Conservation (phyloP, 1,140 invertebrate species). For the Conopomorpha cramerella region DNA sequence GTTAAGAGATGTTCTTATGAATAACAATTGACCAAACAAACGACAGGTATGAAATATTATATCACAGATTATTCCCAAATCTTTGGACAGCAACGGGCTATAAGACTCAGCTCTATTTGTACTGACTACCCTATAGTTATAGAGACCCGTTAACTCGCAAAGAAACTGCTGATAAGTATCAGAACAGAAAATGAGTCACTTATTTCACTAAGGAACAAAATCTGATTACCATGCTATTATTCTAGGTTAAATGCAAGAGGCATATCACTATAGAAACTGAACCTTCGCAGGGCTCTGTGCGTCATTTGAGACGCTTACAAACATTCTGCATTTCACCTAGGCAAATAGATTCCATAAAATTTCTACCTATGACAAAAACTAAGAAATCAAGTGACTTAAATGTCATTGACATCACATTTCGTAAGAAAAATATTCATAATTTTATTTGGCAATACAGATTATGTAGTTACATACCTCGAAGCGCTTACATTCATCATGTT, state of each 20-base stretch:
- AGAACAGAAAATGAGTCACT: constrained; percentile 40
- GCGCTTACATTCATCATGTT: constrained; percentile 24
- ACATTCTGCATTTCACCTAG: too few relatives aligned
- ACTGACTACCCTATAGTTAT: constrained; percentile 31
- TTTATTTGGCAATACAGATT: constrained; percentile 61
- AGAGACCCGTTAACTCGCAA: constrained; percentile 51
- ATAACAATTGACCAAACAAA: constrained; percentile 62
- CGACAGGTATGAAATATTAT: constrained; percentile 59
- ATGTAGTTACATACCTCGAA: constrained; percentile 30
- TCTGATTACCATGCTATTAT: constrained; percentile 14
- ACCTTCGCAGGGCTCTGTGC: too few relatives aligned
- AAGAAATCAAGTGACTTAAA: constrained; percentile 49
- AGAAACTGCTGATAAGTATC: constrained; percentile 43
- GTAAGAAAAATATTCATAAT: constrained; percentile 58
- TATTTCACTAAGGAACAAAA: constrained; percentile 46
- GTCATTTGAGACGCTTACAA: too few relatives aligned
- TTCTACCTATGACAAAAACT: too few relatives aligned
- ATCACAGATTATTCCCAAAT: constrained; percentile 61
- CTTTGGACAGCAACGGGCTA: constrained; percentile 60
- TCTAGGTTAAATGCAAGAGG: constrained; percentile 52
- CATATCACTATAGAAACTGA: too few relatives aligned
- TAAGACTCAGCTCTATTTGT: constrained; percentile 33
- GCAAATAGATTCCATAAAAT: too few relatives aligned
- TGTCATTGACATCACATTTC: constrained; percentile 51
- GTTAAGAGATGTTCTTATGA: constrained; percentile 48